Base-by-base conservation (phyloP, 2,888 invertebrate genomes). In the Dolomedes plantarius region DNA sequence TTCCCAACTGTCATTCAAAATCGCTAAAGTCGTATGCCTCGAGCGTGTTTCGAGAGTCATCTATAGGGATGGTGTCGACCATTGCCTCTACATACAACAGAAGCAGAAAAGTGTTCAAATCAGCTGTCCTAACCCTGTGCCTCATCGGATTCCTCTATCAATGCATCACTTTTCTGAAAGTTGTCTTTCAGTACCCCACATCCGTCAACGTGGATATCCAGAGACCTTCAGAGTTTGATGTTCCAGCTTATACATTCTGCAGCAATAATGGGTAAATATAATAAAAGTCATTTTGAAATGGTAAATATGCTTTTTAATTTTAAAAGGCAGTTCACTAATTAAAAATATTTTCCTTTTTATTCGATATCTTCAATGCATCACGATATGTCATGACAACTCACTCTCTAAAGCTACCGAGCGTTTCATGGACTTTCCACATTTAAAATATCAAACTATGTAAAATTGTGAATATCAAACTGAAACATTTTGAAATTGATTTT, bases 181-280 rank as follows among this genome's bases (percentile, higher is more conserved):
- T 56, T 28, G 39, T 69, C 5, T 75, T 82, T 0, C 16, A 75
- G 19, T 82, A 69, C 41, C 81, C 81, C 7, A 82, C 75, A 1
- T 69, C 68, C 6, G 68, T 82, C 11, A 68, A 75, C 19, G 67
- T 82, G 16, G 69, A 69, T 0, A 75, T 82, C 6, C 41, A 68
- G 2, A 68, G n/a, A 11, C 81, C 75, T 1, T 3, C 56, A 6
- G 3, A 13, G 1, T 46, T 72, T 3, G 32, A 79, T 7, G 19
- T 79, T 36, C 79, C 79, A 50, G 79, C 46, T 1, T 50, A 72
- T 13, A 79, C 79, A 11, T 79, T 79, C 28, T 79, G 79, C 32
- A 65, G 65, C 9, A 72, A 79, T 27, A 79, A 79, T 28, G 72
- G 72, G 79, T 79, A 65, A n/a, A n/a, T n/a, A n/a, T n/a, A n/a